Conservation (phyloP, 2,113 vertebrate species). For the Leptobrachium leishanense region DNA sequence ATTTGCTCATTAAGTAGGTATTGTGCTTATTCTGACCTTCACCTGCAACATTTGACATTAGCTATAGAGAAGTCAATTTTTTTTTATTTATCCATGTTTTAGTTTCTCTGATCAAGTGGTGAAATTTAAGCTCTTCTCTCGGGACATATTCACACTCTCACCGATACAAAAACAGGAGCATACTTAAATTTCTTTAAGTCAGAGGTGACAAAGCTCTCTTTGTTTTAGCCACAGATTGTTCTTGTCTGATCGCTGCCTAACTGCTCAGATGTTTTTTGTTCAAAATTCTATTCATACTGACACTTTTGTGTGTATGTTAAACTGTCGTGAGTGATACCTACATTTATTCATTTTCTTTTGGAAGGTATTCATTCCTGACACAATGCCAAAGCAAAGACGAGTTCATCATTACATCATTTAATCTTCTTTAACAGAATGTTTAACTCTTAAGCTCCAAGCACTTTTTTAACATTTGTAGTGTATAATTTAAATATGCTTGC, state of each 20-base stretch:
- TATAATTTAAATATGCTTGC: neutral
- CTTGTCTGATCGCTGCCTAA: constrained; percentile 51
- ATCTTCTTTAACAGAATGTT: neutral
- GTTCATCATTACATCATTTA: constrained; percentile 49
- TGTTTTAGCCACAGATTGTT: constrained; percentile 65
- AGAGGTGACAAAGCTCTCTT: constrained; percentile 59
- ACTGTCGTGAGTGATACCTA: constrained; percentile 57
- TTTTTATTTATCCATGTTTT: constrained; percentile 43
- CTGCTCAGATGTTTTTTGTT: constrained; percentile 62
- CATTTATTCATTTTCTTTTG: constrained; percentile 57
- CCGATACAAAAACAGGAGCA: constrained; percentile 31
- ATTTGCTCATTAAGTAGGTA: constrained; percentile 50
- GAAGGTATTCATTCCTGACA: constrained; percentile 55
- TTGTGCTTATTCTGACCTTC: constrained; percentile 54
- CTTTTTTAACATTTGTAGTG: no score
- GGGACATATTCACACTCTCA: constrained; percentile 41
- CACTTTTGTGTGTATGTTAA: constrained; percentile 57
- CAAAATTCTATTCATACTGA: constrained; percentile 62
- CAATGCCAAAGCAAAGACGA: constrained; percentile 56
- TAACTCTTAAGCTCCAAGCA: neutral
- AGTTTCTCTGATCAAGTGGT: constrained; percentile 33
- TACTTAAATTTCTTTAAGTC: constrained; percentile 53
- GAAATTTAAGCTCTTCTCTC: constrained; percentile 42
- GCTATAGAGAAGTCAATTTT: constrained; percentile 50
- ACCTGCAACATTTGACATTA: constrained; percentile 55